These are phyloP conservation scores for Drosophila seguyi DNA, from an alignment of 1,140 invertebrate species.

Conservation along the genomic window DNA sequence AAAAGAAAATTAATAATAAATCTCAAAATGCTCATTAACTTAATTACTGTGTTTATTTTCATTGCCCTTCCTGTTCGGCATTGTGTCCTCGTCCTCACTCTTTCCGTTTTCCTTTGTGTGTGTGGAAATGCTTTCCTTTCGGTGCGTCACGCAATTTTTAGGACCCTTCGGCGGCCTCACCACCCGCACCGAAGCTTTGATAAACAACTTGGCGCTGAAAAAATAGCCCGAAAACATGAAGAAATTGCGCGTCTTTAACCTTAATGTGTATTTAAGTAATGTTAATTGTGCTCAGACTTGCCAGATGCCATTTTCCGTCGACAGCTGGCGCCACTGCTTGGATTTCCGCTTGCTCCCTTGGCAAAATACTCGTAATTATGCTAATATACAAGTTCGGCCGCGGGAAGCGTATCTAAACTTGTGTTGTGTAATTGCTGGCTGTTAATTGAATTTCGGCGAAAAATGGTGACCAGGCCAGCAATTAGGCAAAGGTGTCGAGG, in stretches of 20 bases:
- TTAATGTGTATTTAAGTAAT: conserved; percentile 84
- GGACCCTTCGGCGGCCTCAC: conserved; percentile 25
- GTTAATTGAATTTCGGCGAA: conserved; percentile 69
- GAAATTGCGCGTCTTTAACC: conserved; percentile 82
- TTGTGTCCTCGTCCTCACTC: conserved; percentile 25
- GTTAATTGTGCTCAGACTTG: conserved; percentile 73
- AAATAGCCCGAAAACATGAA: conserved; percentile 79
- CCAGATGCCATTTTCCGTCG: conserved; percentile 57
- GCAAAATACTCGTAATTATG: conserved; percentile 70
- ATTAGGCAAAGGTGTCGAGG: conserved; percentile 31
- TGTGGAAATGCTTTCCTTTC: conserved; percentile 67
- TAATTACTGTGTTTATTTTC: conserved; percentile 85
- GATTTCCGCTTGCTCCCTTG: conserved; percentile 9
- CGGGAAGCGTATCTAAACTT: conserved; percentile 62
- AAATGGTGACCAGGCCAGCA: conserved; percentile 31
- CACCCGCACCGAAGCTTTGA: conserved; percentile 33
- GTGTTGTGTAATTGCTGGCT: conserved; percentile 59
- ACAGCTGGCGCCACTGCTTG: conserved; percentile 44
- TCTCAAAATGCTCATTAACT: conserved; percentile 85
- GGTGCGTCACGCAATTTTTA: conserved; percentile 79
- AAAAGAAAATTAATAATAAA: conserved; percentile 84
- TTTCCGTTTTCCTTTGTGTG: background rate
- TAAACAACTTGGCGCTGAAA: conserved; percentile 66
- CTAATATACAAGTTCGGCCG: conserved; percentile 49
- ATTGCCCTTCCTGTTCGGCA: conserved; percentile 75